phyloP scores from a whole-genome alignment of 1,140 invertebrate species.

The Ceratitis capitata region DNA sequence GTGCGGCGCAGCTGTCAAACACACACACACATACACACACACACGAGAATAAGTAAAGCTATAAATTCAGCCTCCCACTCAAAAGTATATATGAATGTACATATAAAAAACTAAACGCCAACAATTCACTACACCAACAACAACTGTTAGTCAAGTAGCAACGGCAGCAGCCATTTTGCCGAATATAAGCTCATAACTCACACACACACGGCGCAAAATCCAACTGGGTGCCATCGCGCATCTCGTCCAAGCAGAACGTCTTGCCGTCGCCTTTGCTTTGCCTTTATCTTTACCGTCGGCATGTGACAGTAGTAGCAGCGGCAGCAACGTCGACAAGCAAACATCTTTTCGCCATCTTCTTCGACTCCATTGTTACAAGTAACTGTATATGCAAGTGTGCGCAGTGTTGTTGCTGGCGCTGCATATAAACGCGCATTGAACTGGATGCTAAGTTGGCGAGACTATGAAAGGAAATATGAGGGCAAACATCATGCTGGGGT shows the following conservation, averaged over 20 bases:
- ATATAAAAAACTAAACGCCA: not conserved
- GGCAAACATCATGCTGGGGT: not conserved
- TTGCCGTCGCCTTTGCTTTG: not conserved
- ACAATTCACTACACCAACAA: too few species aligned
- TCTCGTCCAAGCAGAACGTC: not conserved
- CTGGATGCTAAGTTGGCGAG: not conserved
- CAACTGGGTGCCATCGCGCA: not conserved
- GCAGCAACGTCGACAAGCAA: not conserved
- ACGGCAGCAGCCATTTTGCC: not conserved
- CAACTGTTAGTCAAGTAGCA: not conserved
- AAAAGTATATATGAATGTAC: not conserved
- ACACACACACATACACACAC: not conserved
- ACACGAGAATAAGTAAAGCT: not conserved
- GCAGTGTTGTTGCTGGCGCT: not conserved
- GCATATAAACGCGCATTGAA: not conserved
- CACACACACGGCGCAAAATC: not conserved
- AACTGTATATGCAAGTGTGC: not conserved
- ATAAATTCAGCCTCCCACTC: not conserved
- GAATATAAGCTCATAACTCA: not conserved
- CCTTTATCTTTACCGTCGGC: not conserved
- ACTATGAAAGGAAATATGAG: not conserved
- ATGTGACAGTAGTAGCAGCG: not conserved
- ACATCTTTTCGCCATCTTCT: not conserved
- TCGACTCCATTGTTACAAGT: not conserved
- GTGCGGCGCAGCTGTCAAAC: not conserved